Base-by-base conservation (phyloP, 2,797 vertebrate genomes). In the Dipus sagitta region DNA sequence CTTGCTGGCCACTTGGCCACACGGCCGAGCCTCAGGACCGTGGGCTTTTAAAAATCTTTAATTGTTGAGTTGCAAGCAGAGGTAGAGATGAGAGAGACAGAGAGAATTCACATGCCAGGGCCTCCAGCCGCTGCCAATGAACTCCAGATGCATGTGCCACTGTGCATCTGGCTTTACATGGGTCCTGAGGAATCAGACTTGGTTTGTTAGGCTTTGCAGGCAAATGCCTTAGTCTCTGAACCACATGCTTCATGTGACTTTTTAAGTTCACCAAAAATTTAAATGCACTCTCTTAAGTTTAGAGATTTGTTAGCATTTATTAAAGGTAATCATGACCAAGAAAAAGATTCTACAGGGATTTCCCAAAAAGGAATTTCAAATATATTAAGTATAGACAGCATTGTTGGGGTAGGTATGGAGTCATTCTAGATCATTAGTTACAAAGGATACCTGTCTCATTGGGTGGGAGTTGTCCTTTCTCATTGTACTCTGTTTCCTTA, bases 381-480 rank as follows among this genome's bases (percentile, higher is more conserved):
- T 38, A 88, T 47, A 88, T 62, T 68, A 62, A 82, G 28, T 52
- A 67, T 38, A 34, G 70, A 77, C 12, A 86, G 14, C 42, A 7
- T 94, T 60, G 3, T 91, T 84, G 32, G 52, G 54, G 11, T 84
- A 87, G 74, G 38, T 72, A 34, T 77, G 5, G 64, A 72, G 65
- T 80, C 20, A 68, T 83, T 32, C 62, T 15, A 70, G 28, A 32
- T 75, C 38, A 52, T 7, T 80, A 26, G 32, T 83, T 80, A 91
- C 89, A 68, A 87, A 87, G 28, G 10, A 1, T 65, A 84, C 9
- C 54, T 13, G 28, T 74, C 34, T 96, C 24, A n/a, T 88, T 88
- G 88, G 86, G 34, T 82, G 95, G 85, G 70, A 79, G 65, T 89
- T 95, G 38, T 92, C 42, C 71, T 54, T 86, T 95, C 64, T 62